Evolutionary conservation across 2,113 vertebrate species (phyloP).

Genomic region (Pelecanus crispus): DNA sequence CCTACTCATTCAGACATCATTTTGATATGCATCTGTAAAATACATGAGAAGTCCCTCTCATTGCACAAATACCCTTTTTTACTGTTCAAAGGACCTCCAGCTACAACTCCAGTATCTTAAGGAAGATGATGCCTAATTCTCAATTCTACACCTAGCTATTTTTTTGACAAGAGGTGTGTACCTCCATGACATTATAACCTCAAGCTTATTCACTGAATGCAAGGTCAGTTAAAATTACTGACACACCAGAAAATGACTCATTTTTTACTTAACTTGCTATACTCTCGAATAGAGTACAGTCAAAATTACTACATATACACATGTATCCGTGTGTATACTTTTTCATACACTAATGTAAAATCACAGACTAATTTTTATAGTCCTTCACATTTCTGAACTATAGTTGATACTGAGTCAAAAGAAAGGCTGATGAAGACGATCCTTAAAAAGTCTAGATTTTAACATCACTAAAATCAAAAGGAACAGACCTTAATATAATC

Average conservation of each 20-base stretch:
- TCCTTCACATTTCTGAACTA: neutral
- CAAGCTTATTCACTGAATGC: neutral
- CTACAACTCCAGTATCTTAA: neutral
- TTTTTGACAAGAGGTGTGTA: neutral
- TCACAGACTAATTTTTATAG: neutral
- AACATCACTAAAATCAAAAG: neutral
- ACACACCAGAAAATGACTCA: neutral
- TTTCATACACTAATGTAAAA: neutral
- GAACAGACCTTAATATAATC: neutral
- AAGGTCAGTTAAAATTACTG: constrained; percentile 13
- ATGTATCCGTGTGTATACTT: neutral
- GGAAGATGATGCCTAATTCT: neutral
- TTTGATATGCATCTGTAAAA: neutral
- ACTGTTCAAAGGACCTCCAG: neutral
- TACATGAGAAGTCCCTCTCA: neutral
- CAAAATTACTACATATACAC: neutral
- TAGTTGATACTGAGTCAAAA: neutral
- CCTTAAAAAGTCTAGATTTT: neutral
- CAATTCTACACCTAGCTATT: neutral
- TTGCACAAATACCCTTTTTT: neutral
- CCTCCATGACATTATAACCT: neutral
- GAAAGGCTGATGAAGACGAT: neutral
- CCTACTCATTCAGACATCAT: neutral
- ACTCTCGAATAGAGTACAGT: neutral
- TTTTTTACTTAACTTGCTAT: neutral